Evolutionary conservation across 2,113 vertebrate genomes (phyloP).

Genomic region (Boleophthalmus pectinirostris): DNA sequence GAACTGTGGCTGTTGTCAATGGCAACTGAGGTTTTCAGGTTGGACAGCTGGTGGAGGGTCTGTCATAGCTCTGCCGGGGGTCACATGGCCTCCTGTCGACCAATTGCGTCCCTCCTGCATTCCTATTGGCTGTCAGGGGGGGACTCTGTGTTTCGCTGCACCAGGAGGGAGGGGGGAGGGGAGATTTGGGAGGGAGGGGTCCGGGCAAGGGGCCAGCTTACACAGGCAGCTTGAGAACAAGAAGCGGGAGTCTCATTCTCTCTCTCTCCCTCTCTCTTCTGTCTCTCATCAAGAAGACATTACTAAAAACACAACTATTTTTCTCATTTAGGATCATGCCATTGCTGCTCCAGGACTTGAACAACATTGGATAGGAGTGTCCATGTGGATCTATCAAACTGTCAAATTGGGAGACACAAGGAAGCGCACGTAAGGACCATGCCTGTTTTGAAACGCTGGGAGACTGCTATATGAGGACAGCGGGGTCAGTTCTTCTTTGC

Average conservation of each 20-base stretch:
- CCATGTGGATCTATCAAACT: slow-evolving; percentile 39
- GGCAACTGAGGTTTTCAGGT: slow-evolving; percentile 75
- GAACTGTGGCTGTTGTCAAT: slow-evolving; percentile 77
- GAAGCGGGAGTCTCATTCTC: slow-evolving; percentile 65
- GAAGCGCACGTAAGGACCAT: slow-evolving; percentile 38
- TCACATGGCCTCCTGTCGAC: slow-evolving; percentile 53
- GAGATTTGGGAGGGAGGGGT: slow-evolving; percentile 23
- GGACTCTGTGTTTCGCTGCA: slow-evolving; percentile 35
- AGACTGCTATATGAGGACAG: slow-evolving; percentile 56
- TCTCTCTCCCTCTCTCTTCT: neutral
- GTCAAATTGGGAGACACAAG: slow-evolving; percentile 44
- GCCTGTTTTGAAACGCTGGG: slow-evolving; percentile 52
- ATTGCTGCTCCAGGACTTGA: slow-evolving; percentile 1
- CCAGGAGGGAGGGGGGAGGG: slow-evolving; percentile 61
- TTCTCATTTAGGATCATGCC: slow-evolving; percentile 27
- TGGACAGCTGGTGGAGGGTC: slow-evolving; percentile 75
- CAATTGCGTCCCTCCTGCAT: slow-evolving; percentile 48
- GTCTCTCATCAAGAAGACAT: slow-evolving; percentile 38
- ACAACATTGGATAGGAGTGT: slow-evolving; percentile 9
- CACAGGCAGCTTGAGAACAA: slow-evolving; percentile 43
- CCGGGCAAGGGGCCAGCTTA: slow-evolving; percentile 48
- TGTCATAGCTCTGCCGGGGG: slow-evolving; percentile 29
- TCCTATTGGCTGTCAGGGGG: slow-evolving; percentile 24
- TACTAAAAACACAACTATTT: slow-evolving; percentile 30
- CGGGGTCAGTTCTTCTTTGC: slow-evolving; percentile 7